phyloP scores from a whole-genome alignment of 1,140 invertebrate species.

The Chrysomallon squamiferum region DNA sequence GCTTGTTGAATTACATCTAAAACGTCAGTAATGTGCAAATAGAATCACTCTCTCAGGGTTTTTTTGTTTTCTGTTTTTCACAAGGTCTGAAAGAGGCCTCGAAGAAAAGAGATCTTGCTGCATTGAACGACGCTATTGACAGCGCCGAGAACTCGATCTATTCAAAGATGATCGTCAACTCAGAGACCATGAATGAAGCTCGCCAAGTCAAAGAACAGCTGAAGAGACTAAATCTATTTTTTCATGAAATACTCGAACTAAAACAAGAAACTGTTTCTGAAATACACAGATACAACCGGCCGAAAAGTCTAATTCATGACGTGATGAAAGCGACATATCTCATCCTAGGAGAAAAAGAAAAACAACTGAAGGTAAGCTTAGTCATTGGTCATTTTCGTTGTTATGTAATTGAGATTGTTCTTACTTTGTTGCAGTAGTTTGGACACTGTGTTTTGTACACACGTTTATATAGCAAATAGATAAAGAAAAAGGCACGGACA shows the following conservation, averaged over 20 bases:
- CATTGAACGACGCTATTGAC: background rate
- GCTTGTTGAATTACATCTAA: background rate
- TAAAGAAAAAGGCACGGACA: too few relatives aligned
- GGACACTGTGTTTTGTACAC: too few relatives aligned
- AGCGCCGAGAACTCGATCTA: background rate
- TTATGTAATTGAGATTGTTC: too few relatives aligned
- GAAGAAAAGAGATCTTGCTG: background rate
- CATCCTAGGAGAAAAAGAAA: constrained; percentile 29
- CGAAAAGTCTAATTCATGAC: constrained; percentile 28
- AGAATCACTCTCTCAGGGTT: background rate
- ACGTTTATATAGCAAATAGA: too few relatives aligned
- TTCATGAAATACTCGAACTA: constrained; percentile 25
- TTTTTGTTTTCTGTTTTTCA: background rate
- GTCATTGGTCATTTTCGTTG: too few relatives aligned
- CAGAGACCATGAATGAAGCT: background rate
- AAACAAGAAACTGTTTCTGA: constrained; percentile 29
- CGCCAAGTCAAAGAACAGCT: background rate
- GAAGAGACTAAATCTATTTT: too few relatives aligned
- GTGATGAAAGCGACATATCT: constrained; percentile 40
- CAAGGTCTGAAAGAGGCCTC: background rate
- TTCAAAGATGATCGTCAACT: background rate
- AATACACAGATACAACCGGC: constrained; percentile 36
- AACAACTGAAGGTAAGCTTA: constrained; percentile 24
- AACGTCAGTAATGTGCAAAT: background rate
- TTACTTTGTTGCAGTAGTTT: background rate